These are phyloP conservation scores for Heliothis virescens DNA, from an alignment of 1,140 invertebrate species.

Conservation along the genomic window DNA sequence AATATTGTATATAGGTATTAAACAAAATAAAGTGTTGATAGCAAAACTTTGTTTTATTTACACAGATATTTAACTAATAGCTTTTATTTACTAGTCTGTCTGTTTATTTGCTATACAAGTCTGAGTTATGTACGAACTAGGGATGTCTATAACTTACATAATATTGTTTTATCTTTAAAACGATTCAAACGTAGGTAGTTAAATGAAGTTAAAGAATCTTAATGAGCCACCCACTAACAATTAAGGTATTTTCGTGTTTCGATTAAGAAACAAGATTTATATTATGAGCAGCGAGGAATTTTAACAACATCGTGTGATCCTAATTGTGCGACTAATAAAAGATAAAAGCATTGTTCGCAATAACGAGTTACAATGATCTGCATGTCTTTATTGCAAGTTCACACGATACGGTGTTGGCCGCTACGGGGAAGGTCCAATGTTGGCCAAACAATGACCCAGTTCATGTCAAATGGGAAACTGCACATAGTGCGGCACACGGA, in stretches of 20 bases:
- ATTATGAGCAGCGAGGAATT: not conserved
- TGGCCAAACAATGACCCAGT: conserved; percentile 27
- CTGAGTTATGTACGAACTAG: no score
- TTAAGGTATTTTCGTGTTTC: not conserved
- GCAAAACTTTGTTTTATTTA: not conserved
- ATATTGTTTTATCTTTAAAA: no score
- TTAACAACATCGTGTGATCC: not conserved
- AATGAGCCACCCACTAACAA: no score
- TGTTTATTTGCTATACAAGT: no score
- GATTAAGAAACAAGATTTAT: not conserved
- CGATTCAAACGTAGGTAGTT: no score
- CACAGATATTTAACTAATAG: not conserved
- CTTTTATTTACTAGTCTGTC: no score
- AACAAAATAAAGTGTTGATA: not conserved
- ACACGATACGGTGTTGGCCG: not conserved
- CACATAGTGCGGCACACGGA: not conserved
- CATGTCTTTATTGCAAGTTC: conserved; percentile 1
- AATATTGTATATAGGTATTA: not conserved
- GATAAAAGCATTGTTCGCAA: conserved; percentile 8
- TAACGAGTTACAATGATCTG: not conserved
- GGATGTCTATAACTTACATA: no score
- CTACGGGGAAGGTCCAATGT: not conserved
- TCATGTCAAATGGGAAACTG: conserved; percentile 24
- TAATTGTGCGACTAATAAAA: conserved; percentile 8
- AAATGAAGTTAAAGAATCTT: no score